A percentile compares a stretch with the other conserved stretches of the same genome.
Evolutionary conservation across 2,888 invertebrate species (phyloP).

Genomic region (Blomia tropicalis): DNA sequence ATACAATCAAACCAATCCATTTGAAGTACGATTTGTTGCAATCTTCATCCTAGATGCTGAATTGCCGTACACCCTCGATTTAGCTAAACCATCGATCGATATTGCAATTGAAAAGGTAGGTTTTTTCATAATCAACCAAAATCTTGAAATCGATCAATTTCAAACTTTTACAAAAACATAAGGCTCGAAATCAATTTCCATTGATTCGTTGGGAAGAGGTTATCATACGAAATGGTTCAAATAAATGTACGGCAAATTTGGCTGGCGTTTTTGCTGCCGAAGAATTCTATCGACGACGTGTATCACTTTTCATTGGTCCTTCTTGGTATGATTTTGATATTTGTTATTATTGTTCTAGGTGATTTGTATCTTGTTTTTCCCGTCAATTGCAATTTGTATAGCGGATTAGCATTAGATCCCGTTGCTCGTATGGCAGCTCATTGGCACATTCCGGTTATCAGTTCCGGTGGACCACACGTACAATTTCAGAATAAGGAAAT

Average conservation of each 20-base stretch:
- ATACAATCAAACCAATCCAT: slow-evolving; percentile 11
- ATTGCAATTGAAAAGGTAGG: slow-evolving; percentile 24
- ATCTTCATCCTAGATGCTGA: slow-evolving; percentile 24
- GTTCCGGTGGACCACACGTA: slow-evolving; percentile 35
- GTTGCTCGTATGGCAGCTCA: slow-evolving; percentile 71
- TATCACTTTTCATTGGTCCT: slow-evolving; percentile 58
- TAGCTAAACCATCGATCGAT: slow-evolving; percentile 23
- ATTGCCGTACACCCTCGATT: slow-evolving; percentile 23
- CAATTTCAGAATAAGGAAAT: slow-evolving; percentile 27
- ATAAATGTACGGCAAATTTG: slow-evolving; percentile 24
- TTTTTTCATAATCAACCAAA: no score
- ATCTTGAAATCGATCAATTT: not conserved
- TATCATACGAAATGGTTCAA: slow-evolving; percentile 24
- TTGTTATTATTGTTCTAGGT: not conserved
- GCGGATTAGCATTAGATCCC: slow-evolving; percentile 59
- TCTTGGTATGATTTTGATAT: slow-evolving; percentile 48
- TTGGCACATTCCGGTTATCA: slow-evolving; percentile 80
- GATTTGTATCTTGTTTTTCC: not conserved
- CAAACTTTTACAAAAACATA: no score
- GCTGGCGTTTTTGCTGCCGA: slow-evolving; percentile 28
- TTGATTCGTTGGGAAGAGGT: slow-evolving; percentile 17
- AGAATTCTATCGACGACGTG: slow-evolving; percentile 26
- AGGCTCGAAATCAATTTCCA: slow-evolving; percentile 14
- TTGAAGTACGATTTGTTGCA: slow-evolving; percentile 20
- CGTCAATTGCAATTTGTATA: not conserved